A percentile compares a stretch with the other conserved stretches of the same genome.
phyloP scores from a whole-genome alignment of 1,140 invertebrate species.

The Cydia amplana region DNA sequence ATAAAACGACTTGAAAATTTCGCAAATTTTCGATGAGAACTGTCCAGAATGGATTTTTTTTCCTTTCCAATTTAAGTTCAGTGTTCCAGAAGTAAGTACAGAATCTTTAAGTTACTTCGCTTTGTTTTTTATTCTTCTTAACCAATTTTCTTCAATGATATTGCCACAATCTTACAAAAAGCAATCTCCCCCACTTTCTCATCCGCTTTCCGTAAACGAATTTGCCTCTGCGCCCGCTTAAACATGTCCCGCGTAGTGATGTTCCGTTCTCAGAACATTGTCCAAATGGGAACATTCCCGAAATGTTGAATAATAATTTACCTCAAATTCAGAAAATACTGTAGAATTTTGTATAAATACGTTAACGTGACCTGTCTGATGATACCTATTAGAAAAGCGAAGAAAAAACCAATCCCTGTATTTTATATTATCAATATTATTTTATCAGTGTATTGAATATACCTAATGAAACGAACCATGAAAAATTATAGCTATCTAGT shows the following conservation, averaged over 20 bases:
- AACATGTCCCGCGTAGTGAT: constrained; percentile 13
- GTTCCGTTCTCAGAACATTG: not conserved
- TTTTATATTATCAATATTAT: not conserved
- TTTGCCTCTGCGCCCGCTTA: constrained; percentile 17
- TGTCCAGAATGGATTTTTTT: too few species aligned
- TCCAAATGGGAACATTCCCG: not conserved
- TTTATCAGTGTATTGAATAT: too few species aligned
- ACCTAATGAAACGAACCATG: too few species aligned
- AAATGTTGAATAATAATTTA: not conserved
- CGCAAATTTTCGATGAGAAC: too few species aligned
- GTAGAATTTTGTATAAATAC: not conserved
- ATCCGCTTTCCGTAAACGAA: not conserved
- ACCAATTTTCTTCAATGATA: not conserved
- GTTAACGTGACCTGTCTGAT: not conserved
- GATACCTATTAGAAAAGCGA: not conserved
- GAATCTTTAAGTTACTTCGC: too few species aligned
- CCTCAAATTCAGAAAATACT: not conserved
- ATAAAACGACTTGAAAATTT: too few species aligned
- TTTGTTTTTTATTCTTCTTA: too few species aligned
- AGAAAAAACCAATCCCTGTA: not conserved
- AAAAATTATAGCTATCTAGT: not conserved
- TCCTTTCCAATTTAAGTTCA: too few species aligned
- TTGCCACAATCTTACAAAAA: not conserved
- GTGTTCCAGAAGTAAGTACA: too few species aligned
- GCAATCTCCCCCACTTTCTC: not conserved